These are phyloP conservation scores for Drosophila serrata DNA, from an alignment of 1,140 invertebrate species.

Conservation along the genomic window DNA sequence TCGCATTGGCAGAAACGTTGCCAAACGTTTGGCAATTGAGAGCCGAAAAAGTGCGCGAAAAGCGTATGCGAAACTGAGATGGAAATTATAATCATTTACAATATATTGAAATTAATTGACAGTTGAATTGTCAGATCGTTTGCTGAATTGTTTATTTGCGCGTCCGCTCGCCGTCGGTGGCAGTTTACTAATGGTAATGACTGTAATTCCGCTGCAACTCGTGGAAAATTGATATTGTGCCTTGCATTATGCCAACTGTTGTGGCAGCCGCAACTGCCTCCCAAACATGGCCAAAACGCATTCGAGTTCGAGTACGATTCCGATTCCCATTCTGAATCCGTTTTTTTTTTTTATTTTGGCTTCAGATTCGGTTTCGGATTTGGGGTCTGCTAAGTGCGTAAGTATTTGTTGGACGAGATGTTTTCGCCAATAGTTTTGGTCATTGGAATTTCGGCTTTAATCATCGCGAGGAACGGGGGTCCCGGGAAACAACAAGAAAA, in stretches of 20 bases:
- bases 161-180: conserved; percentile 53
- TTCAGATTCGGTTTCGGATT: conserved; percentile 26
- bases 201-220: conserved; percentile 76
- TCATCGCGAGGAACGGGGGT: conserved; percentile 4
- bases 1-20: conserved; percentile 16
- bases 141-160: conserved; percentile 76
- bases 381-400: conserved; percentile 43
- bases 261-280: conserved; percentile 64
- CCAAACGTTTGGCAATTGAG: conserved; percentile 19
- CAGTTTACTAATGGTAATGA: conserved; percentile 84
- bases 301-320: conserved; percentile 20
- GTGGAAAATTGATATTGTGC: conserved; percentile 79
- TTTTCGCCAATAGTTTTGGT: conserved; percentile 48
- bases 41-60: conserved; percentile 35
- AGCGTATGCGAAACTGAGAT: conserved; percentile 30
- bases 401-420: conserved; percentile 57
- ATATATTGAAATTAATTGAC: conserved; percentile 84
- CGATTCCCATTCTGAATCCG: conserved; percentile 28
- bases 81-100: conserved; percentile 82
- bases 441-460: conserved; percentile 48
- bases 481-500: neutral
- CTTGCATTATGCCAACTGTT: conserved; percentile 72
- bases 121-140: conserved; percentile 82
- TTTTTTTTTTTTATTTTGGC: too few species aligned
- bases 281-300: conserved; percentile 65